Base-by-base conservation (phyloP, 2,113 vertebrate species). In the Hemichromis elongatus region DNA sequence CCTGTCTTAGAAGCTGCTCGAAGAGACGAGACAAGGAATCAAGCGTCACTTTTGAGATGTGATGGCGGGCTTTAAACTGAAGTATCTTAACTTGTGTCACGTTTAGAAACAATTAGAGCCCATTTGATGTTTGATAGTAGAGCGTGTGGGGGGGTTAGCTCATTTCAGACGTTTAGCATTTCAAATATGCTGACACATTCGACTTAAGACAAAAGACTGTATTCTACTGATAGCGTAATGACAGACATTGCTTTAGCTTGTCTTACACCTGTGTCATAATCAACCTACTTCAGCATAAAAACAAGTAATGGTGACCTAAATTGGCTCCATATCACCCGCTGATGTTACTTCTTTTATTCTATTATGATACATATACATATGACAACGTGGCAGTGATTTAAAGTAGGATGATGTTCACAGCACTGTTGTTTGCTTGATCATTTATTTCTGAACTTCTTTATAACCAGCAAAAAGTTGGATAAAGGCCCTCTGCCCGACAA, bases 41-140 rank as follows among this genome's bases (percentile, higher is more conserved):
- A 89, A 92, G 88, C 92, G 19, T 93, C 93, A 92, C 87, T 88
- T 90, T 90, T 89, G 91, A 92, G 85, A 92, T 16, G 85, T 42
- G 78, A 88, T 78, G 88, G 70, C 57, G 56, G 86, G 85, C 91
- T 95, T 93, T 94, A 92, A 94, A 93, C 77, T 47, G 86, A 91
- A 83, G 92, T 88, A 87, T 94, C 93, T 91, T 93, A 91, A 92
- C 90, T 91, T 90, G 91, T 95, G 94, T 96, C 94, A 95, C 94
- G 91, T 94, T 95, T 95, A 95, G 92, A 95, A 92, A 89, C 88
- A 92, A 95, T 95, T 96, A 96, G 83, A 92, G 90, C 75, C 85
- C 89, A 86, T 86, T 96, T 96, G 94, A 95, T 93, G 94, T 93
- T 85, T 83, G 94, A 90, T 82, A 89, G 86, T 19, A 78, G 83